Percentiles rank a stretch among this genome's conserved stretches.
These are phyloP conservation scores for Steinernema scapterisci DNA, from an alignment of 2,888 invertebrate species.

Conservation along the genomic window DNA sequence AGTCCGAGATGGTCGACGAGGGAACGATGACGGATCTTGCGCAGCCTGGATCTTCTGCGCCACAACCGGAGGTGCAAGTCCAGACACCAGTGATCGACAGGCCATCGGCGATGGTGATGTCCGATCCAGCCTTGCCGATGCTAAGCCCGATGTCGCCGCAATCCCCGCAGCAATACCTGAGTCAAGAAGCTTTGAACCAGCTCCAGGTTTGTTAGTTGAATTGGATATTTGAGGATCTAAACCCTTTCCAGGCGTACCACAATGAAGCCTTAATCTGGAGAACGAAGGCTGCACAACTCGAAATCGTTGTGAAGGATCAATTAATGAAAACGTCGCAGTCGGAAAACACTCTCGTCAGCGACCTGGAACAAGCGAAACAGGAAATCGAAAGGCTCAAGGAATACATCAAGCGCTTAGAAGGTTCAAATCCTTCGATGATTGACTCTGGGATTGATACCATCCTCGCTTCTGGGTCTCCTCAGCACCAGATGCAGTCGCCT, in stretches of 20 bases:
- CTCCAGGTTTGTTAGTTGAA: constrained; percentile 33
- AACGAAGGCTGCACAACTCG: constrained; percentile 65
- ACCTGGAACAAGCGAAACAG: constrained; percentile 6
- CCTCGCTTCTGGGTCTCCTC: background rate
- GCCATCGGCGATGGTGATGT: constrained; percentile 19
- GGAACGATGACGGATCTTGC: constrained; percentile 34
- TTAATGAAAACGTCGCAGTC: constrained; percentile 44
- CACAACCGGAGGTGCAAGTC: background rate
- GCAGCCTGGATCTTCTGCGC: background rate
- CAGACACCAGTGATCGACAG: background rate
- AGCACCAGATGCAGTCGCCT: constrained; percentile 19
- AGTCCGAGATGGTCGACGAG: constrained; percentile 36
- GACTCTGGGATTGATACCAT: constrained; percentile 35
- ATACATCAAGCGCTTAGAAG: constrained; percentile 1
- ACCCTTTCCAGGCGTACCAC: constrained; percentile 60
- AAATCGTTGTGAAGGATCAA: constrained; percentile 62
- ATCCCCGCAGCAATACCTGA: constrained; percentile 31
- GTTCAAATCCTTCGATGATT: constrained; percentile 6
- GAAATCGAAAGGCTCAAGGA: constrained; percentile 28
- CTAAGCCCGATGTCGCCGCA: constrained; percentile 16
- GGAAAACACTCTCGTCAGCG: constrained; percentile 36
- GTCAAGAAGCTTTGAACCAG: constrained; percentile 39
- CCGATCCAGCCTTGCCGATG: constrained; percentile 5
- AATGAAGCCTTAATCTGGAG: constrained; percentile 66
- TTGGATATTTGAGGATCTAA: background rate